Evolutionary conservation across 2,113 vertebrate species (phyloP), one percentile per base, ranked within the genome.

Genomic region (Ptychochromis oligacanthus): DNA sequence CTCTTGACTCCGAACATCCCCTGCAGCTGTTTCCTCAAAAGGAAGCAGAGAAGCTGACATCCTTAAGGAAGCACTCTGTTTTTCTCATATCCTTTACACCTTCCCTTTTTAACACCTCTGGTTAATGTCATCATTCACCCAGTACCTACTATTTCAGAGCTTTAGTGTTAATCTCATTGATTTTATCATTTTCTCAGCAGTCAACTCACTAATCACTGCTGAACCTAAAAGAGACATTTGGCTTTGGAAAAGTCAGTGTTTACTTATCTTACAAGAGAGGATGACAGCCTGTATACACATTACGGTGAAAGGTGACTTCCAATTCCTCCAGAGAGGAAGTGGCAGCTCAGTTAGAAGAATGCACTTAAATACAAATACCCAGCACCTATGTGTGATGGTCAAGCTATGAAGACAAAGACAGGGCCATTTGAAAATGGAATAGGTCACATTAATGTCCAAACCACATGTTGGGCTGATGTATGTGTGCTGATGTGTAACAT

Each of bases 21-120:
- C 75, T 88, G 85, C 93, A 92, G 93, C 91, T 91, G 88, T 89
- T 90, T 90, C 80, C 84, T 82, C 88, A 61, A 80, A 85, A 87
- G 82, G 77, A 87, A 92, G 84, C 61, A 6, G 62, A 75, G 83
- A 87, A 74, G 57, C 81, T 67, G 75, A 77, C 89, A 57, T 86
- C 75, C 72, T 87, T 76, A 72, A 34, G 60, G 86, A 77, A 43
- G 62, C 77, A 38, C 82, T 89, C 62, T 20, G 77, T 77, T 77
- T 61, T 64, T 56, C 56, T 20, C 11, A 46, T 15, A 26, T 15
- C 12, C 13, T 8, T 80, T 34, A 36, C 77, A 75, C 58, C 77
- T 65, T 77, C 65, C 11, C 6, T 9, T 49, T 78, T 77, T 28
- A 20, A 10, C 58, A 31, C 31, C 61, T 80, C 75, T 46, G 38